These are phyloP conservation scores for Scylla paramamosain DNA, from an alignment of 1,140 invertebrate genomes.

Conservation along the genomic window DNA sequence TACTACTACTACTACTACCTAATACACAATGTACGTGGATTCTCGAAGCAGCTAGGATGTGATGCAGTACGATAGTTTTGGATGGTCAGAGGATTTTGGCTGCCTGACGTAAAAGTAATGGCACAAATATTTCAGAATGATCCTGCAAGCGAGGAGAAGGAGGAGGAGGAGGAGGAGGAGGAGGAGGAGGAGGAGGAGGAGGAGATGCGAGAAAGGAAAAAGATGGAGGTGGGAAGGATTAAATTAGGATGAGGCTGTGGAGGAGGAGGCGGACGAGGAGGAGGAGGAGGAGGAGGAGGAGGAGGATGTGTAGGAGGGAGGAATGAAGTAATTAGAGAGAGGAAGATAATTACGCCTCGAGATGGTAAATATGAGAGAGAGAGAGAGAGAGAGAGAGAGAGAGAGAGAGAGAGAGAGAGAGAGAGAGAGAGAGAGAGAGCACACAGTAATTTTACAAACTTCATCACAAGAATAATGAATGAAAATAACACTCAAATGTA, in stretches of 20 bases:
- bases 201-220: neutral
- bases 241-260: neutral
- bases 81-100: neutral
- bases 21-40: no score
- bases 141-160: neutral
- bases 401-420: neutral
- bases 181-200: neutral
- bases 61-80: neutral
- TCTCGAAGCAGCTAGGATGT: neutral
- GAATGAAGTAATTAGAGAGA: neutral
- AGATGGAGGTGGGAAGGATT: neutral
- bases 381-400: slow-evolving; percentile 36
- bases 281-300: neutral
- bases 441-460: neutral
- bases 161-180: neutral
- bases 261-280: neutral
- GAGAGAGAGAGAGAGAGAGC: neutral
- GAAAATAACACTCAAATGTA: neutral
- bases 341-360: neutral
- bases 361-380: neutral
- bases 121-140: neutral
- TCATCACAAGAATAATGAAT: neutral
- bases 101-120: neutral
- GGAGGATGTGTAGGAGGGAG: neutral
- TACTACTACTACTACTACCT: no score